Conservation (phyloP, 1,140 invertebrate species). For the Homalodisca vitripennis region DNA sequence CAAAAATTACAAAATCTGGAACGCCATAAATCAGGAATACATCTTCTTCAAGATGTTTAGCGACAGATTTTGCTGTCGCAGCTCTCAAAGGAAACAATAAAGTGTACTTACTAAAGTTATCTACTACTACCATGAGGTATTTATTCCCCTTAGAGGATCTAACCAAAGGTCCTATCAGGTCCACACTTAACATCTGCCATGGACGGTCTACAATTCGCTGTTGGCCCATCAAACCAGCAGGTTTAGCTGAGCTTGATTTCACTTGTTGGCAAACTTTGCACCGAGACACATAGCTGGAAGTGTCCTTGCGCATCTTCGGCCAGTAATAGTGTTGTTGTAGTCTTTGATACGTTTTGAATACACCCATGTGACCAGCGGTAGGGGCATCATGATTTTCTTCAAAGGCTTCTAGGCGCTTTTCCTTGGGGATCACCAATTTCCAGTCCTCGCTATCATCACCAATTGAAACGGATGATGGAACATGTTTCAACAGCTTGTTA, state of each 20-base stretch:
- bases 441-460: neutral
- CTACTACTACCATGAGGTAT: neutral
- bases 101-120: neutral
- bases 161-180: conserved; percentile 1
- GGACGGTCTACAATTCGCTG: neutral
- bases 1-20: neutral
- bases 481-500: neutral
- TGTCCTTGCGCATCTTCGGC: conserved; percentile 2
- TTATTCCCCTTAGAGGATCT: neutral
- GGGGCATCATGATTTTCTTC: neutral
- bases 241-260: neutral
- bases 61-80: neutral
- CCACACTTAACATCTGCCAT: neutral
- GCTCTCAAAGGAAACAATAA: neutral
- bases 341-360: neutral
- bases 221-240: neutral
- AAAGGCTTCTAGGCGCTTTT: neutral
- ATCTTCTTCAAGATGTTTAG: neutral
- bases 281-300: neutral
- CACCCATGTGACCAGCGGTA: neutral
- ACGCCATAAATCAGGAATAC: neutral
- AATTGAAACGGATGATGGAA: neutral
- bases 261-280: neutral
- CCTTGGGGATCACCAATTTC: conserved; percentile 2
- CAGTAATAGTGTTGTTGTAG: neutral